Evolutionary conservation across 2,888 invertebrate species (phyloP).

Genomic region (Drepanosiphum platanoidis): DNA sequence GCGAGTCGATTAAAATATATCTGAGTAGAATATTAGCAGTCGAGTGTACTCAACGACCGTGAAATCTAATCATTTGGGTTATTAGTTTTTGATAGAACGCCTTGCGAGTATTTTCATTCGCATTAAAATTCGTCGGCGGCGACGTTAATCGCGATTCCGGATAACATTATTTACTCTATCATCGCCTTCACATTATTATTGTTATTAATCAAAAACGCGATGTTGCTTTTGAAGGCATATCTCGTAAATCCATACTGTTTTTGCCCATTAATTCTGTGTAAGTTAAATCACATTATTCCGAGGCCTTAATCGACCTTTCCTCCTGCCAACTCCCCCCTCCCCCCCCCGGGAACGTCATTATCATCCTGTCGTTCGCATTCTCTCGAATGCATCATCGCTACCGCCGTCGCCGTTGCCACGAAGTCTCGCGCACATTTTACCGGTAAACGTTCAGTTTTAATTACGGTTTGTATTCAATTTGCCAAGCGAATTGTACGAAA

Average conservation of each 20-base stretch:
- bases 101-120: background rate
- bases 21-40: background rate
- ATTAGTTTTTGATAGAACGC: conserved; percentile 7
- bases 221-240: conserved; percentile 17
- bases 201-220: conserved; percentile 21
- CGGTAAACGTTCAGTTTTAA: conserved; percentile 40
- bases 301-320: background rate
- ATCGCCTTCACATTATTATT: conserved; percentile 8
- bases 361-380: conserved; percentile 38
- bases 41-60: background rate
- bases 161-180: conserved; percentile 22
- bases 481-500: background rate
- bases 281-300: conserved; percentile 39
- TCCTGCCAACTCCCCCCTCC: too few species aligned
- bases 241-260: conserved; percentile 33
- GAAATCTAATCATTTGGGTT: conserved; percentile 23
- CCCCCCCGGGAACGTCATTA: conserved; percentile 13
- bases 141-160: background rate
- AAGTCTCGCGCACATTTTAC: background rate
- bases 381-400: background rate
- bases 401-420: background rate
- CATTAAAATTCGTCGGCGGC: background rate
- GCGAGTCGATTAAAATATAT: background rate
- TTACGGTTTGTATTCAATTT: conserved; percentile 43
- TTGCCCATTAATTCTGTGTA: conserved; percentile 25